Percentiles rank a stretch among this genome's conserved stretches.
Conservation (phyloP, 1,140 invertebrate genomes). For the Lithobius niger region DNA sequence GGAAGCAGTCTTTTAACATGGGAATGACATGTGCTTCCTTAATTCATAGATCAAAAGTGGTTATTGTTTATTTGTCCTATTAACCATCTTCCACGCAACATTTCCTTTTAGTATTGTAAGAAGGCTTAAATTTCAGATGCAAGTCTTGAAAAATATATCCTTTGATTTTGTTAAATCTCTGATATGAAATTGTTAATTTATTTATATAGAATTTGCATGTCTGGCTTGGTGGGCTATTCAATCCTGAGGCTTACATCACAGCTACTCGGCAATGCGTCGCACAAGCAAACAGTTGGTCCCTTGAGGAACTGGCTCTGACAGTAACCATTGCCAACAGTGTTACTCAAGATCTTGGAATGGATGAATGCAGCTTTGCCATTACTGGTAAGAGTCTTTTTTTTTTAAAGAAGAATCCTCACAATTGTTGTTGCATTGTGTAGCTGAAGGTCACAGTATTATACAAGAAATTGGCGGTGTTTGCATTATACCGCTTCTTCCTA, state of each 20-base stretch:
- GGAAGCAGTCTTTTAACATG: no score
- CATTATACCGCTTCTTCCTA: no score
- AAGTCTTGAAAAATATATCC: no score
- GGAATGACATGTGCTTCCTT: no score
- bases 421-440: background rate
- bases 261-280: constrained; percentile 95
- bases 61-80: no score
- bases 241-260: constrained; percentile 97
- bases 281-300: constrained; percentile 61
- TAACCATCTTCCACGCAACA: no score
- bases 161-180: background rate
- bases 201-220: constrained; percentile 44
- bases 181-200: constrained; percentile 4
- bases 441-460: no score
- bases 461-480: no score
- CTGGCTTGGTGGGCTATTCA: constrained; percentile 92
- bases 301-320: constrained; percentile 89
- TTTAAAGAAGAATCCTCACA: background rate
- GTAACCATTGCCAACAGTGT: constrained; percentile 54
- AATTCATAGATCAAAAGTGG: no score
- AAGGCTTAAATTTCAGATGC: no score
- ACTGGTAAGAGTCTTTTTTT: constrained; percentile 33
- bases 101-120: no score
- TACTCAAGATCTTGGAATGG: constrained; percentile 31
- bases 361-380: constrained; percentile 68